Percentiles rank a stretch among this genome's conserved stretches.
Conservation (phyloP, 2,888 invertebrate species). For the Erebia palarica region DNA sequence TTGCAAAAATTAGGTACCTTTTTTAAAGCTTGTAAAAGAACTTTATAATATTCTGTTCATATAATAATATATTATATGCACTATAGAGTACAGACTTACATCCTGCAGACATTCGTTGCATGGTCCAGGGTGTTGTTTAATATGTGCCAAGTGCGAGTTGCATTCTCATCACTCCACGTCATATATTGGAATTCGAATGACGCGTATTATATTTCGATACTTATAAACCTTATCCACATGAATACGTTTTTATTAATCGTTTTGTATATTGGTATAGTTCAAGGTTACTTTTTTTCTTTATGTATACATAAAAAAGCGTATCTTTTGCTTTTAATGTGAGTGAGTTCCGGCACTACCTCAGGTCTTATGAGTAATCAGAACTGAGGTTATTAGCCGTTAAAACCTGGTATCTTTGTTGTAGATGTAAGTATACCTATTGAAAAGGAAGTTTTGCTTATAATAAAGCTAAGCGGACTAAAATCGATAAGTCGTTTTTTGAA, state of each 20-base stretch:
- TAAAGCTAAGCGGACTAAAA: background rate
- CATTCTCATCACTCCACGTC: conserved; percentile 9
- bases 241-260: background rate
- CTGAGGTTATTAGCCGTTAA: background rate
- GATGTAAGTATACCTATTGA: background rate
- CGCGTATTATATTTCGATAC: conserved; percentile 7
- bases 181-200: conserved; percentile 12
- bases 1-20: too few relatives aligned
- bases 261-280: background rate
- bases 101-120: too few relatives aligned
- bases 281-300: background rate
- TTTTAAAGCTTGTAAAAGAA: too few relatives aligned
- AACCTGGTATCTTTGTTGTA: background rate
- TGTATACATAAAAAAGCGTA: background rate
- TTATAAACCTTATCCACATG: background rate
- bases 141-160: background rate
- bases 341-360: background rate
- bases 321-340: background rate
- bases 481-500: background rate
- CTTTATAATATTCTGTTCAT: too few relatives aligned
- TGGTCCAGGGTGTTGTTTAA: background rate
- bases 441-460: too few relatives aligned
- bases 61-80: too few relatives aligned
- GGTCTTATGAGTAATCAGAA: background rate
- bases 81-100: too few relatives aligned